Conservation (phyloP, 2,888 invertebrate species). For the Tetranychus piercei region DNA sequence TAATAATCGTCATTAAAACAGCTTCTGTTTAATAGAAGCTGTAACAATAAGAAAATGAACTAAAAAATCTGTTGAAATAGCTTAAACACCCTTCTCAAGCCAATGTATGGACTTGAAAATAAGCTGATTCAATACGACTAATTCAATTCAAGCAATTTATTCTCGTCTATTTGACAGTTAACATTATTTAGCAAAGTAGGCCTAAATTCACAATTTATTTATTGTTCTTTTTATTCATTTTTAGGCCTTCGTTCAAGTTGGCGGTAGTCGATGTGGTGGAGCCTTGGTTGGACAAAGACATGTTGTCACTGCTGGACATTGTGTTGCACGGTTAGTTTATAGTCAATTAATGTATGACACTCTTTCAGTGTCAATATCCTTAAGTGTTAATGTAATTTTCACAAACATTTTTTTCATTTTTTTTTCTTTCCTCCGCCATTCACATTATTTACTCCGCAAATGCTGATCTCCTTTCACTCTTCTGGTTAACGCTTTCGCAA, state of each 20-base stretch:
- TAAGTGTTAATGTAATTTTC: neutral
- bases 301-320: slow-evolving; percentile 83
- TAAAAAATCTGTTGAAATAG: too few species aligned
- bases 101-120: neutral
- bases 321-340: slow-evolving; percentile 47
- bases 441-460: neutral
- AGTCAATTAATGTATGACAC: neutral
- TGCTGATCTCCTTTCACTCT: slow-evolving; percentile 3
- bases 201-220: neutral
- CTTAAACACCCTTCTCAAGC: too few species aligned
- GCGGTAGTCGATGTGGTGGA: slow-evolving; percentile 81
- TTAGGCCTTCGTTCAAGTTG: slow-evolving; percentile 68
- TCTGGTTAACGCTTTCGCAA: neutral
- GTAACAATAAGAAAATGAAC: too few species aligned
- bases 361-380: neutral
- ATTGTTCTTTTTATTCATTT: neutral
- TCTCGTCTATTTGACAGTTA: too few species aligned
- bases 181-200: neutral
- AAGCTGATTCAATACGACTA: neutral
- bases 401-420: neutral
- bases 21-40: too few species aligned
- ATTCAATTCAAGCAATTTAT: neutral
- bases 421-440: neutral
- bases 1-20: too few species aligned
- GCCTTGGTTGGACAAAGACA: slow-evolving; percentile 72